Evolutionary conservation across 2,888 invertebrate species (phyloP), one percentile per base, ranked within the genome.

Genomic region (Morinoia aosen): DNA sequence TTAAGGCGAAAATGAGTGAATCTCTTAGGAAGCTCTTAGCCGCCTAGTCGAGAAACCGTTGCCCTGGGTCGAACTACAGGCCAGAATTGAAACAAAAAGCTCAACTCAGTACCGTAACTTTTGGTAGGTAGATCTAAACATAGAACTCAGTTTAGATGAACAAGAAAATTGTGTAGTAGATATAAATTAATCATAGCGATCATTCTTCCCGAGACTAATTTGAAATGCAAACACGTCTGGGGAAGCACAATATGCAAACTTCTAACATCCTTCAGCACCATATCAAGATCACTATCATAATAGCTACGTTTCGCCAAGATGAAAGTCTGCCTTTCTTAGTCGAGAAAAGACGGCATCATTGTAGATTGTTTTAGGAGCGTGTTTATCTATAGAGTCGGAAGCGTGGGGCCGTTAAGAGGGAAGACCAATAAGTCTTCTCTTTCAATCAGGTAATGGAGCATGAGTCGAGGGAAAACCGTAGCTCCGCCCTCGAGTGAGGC

Each of bases 371-470:
- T 48, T 90, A 90, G 90, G 48, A 39, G 90, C 40, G 90, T 90
- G 90, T 90, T 90, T 76, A 76, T 76, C 90, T 90, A 48, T 90
- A 48, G 40, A 90, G 90, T 90, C 90, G 90, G 90, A 90, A 90
- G 90, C 48, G 90, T 48, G 39, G 76, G 40, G 90, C 90, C 40
- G 90, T 11, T 90, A 90, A 76, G 76, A 76, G 76, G 76, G 90
- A 11, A 90, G 40, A 90, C 40, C 90, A 90, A 90, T 90, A 48
- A 90, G 90, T 90, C 90, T 90, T 90, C 39, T 11, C 90, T 90
- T 39, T 39, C 90, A 90, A 90, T 90, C 90, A 90, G 90, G 40
- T 90, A 90, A 90, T 90, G 90, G 40, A 90, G 40, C 90, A 40
- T 39, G 90, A 90, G 90, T 14, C 14, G 39, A 90, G 90, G 48